A percentile compares a stretch with the other conserved stretches of the same genome.
Conservation (phyloP, 1,140 invertebrate species). For the Acromyrmex echinatior region DNA sequence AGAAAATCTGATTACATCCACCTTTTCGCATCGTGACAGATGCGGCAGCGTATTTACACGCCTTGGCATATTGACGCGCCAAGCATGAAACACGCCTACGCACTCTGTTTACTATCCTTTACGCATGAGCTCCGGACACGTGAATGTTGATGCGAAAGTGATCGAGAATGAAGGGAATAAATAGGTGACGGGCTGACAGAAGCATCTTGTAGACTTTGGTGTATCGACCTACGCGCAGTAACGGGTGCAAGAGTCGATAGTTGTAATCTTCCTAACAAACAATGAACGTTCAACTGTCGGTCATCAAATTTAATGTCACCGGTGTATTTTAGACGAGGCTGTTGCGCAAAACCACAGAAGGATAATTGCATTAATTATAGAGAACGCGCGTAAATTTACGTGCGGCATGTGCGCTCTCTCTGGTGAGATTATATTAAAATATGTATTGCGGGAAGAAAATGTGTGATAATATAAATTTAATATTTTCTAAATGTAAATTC, state of each 20-base stretch:
- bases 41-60: constrained; percentile 3
- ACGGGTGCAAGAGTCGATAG: constrained; percentile 41
- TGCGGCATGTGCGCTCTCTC: background rate
- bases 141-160: constrained; percentile 34
- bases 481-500: background rate
- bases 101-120: background rate
- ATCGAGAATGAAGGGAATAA: constrained; percentile 31
- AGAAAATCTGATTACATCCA: constrained; percentile 45
- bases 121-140: constrained; percentile 31
- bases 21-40: constrained; percentile 12
- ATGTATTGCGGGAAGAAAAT: background rate
- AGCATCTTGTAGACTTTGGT: constrained; percentile 73
- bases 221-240: constrained; percentile 78
- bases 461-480: constrained; percentile 11
- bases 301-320: background rate
- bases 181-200: constrained; percentile 70
- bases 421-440: constrained; percentile 17
- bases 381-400: background rate
- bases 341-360: background rate
- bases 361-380: constrained; percentile 18
- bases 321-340: background rate
- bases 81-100: constrained; percentile 28
- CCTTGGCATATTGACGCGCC: background rate
- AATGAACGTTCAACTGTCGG: background rate
- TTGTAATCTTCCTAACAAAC: background rate